phyloP scores from a whole-genome alignment of 2,888 invertebrate species.

The Cosmia pyralina region DNA sequence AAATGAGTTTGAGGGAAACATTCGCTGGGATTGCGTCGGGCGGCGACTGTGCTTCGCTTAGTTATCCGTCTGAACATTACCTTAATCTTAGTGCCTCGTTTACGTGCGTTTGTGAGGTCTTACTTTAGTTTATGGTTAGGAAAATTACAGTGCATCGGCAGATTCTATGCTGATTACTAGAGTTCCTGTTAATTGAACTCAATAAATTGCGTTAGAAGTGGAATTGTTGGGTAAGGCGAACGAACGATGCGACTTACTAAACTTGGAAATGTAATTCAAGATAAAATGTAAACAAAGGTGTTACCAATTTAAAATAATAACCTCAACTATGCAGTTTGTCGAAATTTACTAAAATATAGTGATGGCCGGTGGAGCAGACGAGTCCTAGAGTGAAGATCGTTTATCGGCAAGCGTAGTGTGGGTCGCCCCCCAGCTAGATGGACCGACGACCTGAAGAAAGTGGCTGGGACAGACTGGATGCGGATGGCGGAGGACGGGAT shows the following conservation, averaged over 20 bases:
- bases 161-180: slow-evolving; percentile 19
- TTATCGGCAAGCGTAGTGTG: too few relatives aligned
- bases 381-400: too few relatives aligned
- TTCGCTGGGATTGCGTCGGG: slow-evolving; percentile 39
- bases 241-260: not conserved
- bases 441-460: too few relatives aligned
- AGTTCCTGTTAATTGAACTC: not conserved
- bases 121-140: slow-evolving; percentile 18
- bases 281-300: too few relatives aligned
- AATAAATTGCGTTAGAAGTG: not conserved
- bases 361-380: too few relatives aligned
- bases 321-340: too few relatives aligned
- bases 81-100: slow-evolving; percentile 52
- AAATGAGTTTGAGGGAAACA: slow-evolving; percentile 70
- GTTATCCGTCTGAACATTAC: slow-evolving; percentile 28
- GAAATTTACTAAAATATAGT: too few relatives aligned
- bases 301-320: too few relatives aligned
- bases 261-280: too few relatives aligned
- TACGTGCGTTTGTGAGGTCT: slow-evolving; percentile 28
- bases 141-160: slow-evolving; percentile 23
- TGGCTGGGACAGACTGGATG: too few relatives aligned
- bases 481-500: too few relatives aligned
- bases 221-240: not conserved
- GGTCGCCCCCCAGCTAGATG: too few relatives aligned
- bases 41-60: slow-evolving; percentile 20